phyloP scores from a whole-genome alignment of 2,113 vertebrate species.

The Vimba vimba region DNA sequence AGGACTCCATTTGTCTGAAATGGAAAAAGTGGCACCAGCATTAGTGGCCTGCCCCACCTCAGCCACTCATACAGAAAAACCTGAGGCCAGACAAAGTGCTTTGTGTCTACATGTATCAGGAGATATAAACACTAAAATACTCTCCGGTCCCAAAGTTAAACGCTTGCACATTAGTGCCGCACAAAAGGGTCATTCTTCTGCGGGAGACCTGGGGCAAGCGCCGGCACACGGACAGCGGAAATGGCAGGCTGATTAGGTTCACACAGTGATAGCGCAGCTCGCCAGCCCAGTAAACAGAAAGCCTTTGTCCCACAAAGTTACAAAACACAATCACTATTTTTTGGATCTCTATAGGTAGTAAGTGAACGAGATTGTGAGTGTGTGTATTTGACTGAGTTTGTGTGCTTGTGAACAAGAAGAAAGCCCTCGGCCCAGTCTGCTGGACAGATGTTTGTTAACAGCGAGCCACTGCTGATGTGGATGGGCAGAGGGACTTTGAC shows the following conservation, averaged over 20 bases:
- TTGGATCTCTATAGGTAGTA: constrained; percentile 1
- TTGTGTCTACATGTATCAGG: constrained; percentile 87
- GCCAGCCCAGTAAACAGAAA: constrained; percentile 85
- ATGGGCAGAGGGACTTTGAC: constrained; percentile 78
- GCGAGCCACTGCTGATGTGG: constrained; percentile 61
- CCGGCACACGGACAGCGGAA: constrained; percentile 89
- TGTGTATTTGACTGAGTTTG: background rate
- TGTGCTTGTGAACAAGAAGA: constrained; percentile 50
- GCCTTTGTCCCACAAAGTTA: constrained; percentile 81
- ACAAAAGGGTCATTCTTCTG: constrained; percentile 94
- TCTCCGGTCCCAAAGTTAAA: constrained; percentile 92
- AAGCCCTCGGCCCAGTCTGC: constrained; percentile 73
- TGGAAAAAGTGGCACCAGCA: constrained; percentile 54
- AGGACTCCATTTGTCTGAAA: constrained; percentile 64
- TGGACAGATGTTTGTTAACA: constrained; percentile 91
- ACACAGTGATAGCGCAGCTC: constrained; percentile 90
- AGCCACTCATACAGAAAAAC: constrained; percentile 77
- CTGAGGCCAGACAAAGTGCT: constrained; percentile 82
- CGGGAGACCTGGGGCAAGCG: constrained; percentile 82
- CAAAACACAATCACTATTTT: constrained; percentile 36
- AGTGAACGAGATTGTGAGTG: background rate
- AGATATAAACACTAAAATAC: constrained; percentile 90
- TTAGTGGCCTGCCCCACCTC: constrained; percentile 67
- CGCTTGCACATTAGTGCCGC: constrained; percentile 82
- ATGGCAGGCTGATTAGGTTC: constrained; percentile 96